Evolutionary conservation across 2,888 invertebrate genomes (phyloP), one percentile per base, ranked within the genome.

Genomic region (Thecocarcelia acutangulata): DNA sequence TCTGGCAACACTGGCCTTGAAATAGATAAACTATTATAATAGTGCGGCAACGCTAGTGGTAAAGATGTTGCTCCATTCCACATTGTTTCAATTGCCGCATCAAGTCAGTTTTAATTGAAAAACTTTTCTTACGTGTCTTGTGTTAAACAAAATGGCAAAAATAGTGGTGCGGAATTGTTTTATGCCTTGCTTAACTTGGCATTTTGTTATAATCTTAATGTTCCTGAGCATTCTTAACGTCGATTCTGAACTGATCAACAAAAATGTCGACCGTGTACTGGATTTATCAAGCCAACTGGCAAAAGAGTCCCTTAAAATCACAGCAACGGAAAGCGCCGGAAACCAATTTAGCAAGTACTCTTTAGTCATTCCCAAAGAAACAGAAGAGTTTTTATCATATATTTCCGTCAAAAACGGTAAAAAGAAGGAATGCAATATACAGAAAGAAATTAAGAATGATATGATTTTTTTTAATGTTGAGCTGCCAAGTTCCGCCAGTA

Each of bases 241-340:
- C 8, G 46, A 59, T 15, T 11, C 78, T 11, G 78, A 75, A 37
- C 40, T 85, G 17, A 56, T 93, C 80, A 92, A 95, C 83, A 94
- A 94, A 90, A 96, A 96, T 92, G 96, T 96, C 19, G 97, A 97
- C 83, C 93, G 97, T 88, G 94, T 94, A 63, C 93, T 98, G 85
- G 98, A 98, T 91, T 92, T 98, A 84, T 93, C 96, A 6, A 95
- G 97, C 8, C 98, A 98, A 91, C 92, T 98, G 78, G 97, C 97
- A 2, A 97, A 97, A 92, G 94, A 96, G 69, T 92, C 93, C 13
- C 92, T 94, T 40, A 95, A 95, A 91, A 92, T 98, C 87, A 95
- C 95, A 85, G 89, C 97, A 85, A 96, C 97, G 91, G 97, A 98
- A 89, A 93, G 93, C 85, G 95, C 96, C 69, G 95, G 95, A 88